A percentile compares a stretch with the other conserved stretches of the same genome.
Conservation (phyloP, 1,140 invertebrate genomes). For the Diachasma alloeum region DNA sequence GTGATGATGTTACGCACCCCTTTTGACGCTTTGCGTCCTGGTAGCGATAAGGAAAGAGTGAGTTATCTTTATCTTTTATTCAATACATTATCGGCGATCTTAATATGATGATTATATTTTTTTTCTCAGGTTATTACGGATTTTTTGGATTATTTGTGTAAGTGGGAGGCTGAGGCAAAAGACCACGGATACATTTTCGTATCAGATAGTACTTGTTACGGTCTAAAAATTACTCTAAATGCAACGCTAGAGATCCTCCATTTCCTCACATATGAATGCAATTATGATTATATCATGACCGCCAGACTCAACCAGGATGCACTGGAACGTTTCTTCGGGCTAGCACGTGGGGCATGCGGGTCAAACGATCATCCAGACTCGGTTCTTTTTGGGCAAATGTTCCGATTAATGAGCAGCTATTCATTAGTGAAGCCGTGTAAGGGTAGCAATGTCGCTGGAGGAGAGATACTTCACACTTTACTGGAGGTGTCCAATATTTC, state of each 20-base stretch:
- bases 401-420: neutral
- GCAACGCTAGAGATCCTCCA: constrained; percentile 14
- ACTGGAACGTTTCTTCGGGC: constrained; percentile 1
- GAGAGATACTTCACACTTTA: neutral
- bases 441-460: neutral
- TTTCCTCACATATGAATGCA: neutral
- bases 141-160: neutral
- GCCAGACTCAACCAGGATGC: constrained; percentile 25
- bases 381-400: constrained; percentile 18
- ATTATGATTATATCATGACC: constrained; percentile 20
- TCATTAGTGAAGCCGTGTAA: constrained; percentile 3
- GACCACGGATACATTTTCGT: neutral
- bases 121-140: neutral
- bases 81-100: neutral
- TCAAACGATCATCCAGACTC: neutral
- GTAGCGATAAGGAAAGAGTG: no score
- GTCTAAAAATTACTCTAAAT: constrained; percentile 16
- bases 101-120: no score
- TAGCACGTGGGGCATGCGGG: constrained; percentile 11
- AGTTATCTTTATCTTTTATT: no score
- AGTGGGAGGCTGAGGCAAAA: neutral
- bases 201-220: constrained; percentile 2
- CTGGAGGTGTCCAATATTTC: neutral
- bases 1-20: constrained; percentile 20
- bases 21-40: no score